These are phyloP conservation scores for Phengaris alcon DNA, from an alignment of 2,888 invertebrate genomes.

Conservation along the genomic window DNA sequence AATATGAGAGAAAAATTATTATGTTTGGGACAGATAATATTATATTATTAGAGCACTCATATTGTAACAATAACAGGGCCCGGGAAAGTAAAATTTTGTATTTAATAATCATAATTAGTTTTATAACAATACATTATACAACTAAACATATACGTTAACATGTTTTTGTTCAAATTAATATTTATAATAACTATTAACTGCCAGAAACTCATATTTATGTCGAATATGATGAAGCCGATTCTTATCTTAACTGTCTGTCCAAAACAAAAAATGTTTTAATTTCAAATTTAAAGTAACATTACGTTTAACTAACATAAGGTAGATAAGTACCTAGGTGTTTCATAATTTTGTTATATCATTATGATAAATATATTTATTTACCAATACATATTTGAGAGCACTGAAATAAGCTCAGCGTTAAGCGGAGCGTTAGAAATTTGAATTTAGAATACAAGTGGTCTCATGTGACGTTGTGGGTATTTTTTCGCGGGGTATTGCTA, in stretches of 20 bases:
- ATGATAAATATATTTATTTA: conserved; percentile 13
- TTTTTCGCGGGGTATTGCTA: no score
- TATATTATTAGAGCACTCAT: no score
- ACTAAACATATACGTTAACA: neutral
- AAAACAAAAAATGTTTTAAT: conserved; percentile 26
- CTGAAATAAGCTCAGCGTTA: neutral
- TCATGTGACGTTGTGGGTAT: no score
- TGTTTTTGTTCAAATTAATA: neutral
- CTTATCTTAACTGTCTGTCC: conserved; percentile 55
- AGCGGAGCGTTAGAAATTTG: neutral
- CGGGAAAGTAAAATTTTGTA: no score
- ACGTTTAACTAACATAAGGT: neutral
- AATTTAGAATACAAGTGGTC: no score
- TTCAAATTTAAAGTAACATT: conserved; percentile 7
- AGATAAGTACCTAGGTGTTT: neutral
- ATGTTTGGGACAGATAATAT: no score
- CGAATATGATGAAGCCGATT: conserved; percentile 46
- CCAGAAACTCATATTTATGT: conserved; percentile 5
- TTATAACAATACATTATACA: neutral
- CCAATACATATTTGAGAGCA: neutral
- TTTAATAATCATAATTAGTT: neutral
- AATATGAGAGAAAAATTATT: no score
- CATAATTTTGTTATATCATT: neutral
- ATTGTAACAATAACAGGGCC: no score
- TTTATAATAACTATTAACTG: neutral